phyloP scores from a whole-genome alignment of 2,888 invertebrate genomes.

The Hydrotaea cyrtoneurina region DNA sequence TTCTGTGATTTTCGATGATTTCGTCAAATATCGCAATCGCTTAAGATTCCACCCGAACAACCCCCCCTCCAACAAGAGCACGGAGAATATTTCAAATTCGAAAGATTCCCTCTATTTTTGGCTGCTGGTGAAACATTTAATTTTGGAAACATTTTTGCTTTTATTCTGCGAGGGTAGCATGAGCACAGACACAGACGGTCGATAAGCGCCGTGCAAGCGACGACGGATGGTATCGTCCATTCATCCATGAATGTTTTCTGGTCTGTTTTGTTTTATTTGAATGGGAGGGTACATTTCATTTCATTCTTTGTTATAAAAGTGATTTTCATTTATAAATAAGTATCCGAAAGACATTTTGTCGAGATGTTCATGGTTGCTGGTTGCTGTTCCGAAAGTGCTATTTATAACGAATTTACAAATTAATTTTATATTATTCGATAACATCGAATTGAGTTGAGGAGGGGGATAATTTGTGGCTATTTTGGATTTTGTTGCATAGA shows the following conservation, averaged over 20 bases:
- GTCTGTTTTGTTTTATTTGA: neutral
- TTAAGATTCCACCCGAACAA: conserved; percentile 14
- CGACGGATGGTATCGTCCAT: conserved; percentile 1
- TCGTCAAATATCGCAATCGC: conserved; percentile 59
- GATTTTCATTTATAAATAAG: conserved; percentile 61
- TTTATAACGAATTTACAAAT: conserved; percentile 56
- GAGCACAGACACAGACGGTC: neutral
- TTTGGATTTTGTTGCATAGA: conserved; percentile 25
- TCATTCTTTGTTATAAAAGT: conserved; percentile 59
- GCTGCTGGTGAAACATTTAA: conserved; percentile 21
- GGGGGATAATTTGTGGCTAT: conserved; percentile 44
- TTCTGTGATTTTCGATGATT: conserved; percentile 59
- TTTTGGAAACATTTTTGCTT: conserved; percentile 42
- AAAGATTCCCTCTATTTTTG: conserved; percentile 35
- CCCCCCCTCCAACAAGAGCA: neutral
- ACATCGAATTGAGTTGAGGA: conserved; percentile 20
- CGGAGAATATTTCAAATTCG: neutral
- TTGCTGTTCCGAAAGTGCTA: conserved; percentile 30
- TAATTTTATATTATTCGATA: conserved; percentile 25
- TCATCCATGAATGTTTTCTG: conserved; percentile 10
- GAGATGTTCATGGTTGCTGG: conserved; percentile 30
- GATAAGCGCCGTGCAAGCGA: neutral
- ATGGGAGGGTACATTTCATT: neutral
- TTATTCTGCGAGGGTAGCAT: conserved; percentile 38
- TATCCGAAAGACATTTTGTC: conserved; percentile 40